A percentile compares a stretch with the other conserved stretches of the same genome.
Evolutionary conservation across 2,888 invertebrate species (phyloP).

Genomic region (Bellardia pandia): DNA sequence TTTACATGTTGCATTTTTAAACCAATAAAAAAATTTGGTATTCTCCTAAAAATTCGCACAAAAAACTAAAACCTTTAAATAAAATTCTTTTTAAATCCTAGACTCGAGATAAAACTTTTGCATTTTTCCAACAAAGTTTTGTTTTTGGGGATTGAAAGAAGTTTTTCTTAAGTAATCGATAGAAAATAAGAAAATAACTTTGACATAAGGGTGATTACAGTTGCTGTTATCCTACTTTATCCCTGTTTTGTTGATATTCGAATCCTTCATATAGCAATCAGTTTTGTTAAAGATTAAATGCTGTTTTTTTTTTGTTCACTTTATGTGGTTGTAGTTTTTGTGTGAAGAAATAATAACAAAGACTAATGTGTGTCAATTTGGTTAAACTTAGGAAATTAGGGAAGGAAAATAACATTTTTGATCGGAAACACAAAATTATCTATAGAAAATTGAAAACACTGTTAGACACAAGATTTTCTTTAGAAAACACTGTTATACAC

Average conservation of each 20-base stretch:
- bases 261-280: slow-evolving; percentile 27
- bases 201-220: slow-evolving; percentile 40
- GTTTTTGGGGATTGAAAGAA: background rate
- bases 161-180: slow-evolving; percentile 17
- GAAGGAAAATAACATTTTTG: background rate
- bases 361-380: slow-evolving; percentile 36
- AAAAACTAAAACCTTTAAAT: background rate
- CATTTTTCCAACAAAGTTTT: background rate
- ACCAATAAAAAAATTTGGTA: background rate
- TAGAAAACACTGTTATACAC: too few relatives aligned
- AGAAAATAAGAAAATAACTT: slow-evolving; percentile 40
- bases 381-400: background rate
- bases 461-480: too few relatives aligned
- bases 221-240: slow-evolving; percentile 15
- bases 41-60: background rate
- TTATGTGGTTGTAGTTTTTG: background rate
- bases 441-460: too few relatives aligned
- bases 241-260: slow-evolving; percentile 8
- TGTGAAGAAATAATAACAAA: slow-evolving; percentile 1
- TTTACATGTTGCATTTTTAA: slow-evolving; percentile 52
- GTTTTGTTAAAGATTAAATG: slow-evolving; percentile 24
- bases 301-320: background rate
- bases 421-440: too few relatives aligned
- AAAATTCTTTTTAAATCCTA: slow-evolving; percentile 31
- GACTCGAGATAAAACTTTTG: slow-evolving; percentile 38